A percentile compares a stretch with the other conserved stretches of the same genome.
Conservation (phyloP, 2,888 invertebrate species). For the Chrysomela aeneicollis region DNA sequence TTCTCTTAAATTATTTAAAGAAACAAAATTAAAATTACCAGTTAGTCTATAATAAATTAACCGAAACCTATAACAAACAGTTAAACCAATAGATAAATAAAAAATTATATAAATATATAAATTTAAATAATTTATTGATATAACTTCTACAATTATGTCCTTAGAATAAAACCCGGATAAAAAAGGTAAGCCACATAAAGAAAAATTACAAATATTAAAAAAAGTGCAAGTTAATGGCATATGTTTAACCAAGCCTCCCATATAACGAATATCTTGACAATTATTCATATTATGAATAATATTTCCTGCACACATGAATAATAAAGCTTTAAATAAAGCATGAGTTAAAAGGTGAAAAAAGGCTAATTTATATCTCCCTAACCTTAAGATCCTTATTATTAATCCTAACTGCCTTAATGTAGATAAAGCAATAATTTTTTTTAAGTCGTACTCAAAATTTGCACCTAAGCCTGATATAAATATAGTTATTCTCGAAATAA, state of each 20-base stretch:
- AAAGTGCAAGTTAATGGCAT: slow-evolving; percentile 66
- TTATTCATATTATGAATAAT: slow-evolving; percentile 72
- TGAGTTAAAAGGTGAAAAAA: slow-evolving; percentile 78
- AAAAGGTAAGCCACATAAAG: slow-evolving; percentile 62
- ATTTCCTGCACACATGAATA: slow-evolving; percentile 76
- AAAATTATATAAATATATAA: slow-evolving; percentile 65
- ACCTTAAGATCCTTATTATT: slow-evolving; percentile 67
- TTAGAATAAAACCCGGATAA: slow-evolving; percentile 68
- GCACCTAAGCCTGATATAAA: slow-evolving; percentile 61
- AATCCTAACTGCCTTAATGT: slow-evolving; percentile 77
- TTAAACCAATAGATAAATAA: slow-evolving; percentile 68
- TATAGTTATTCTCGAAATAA: slow-evolving; percentile 17
- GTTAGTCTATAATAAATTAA: slow-evolving; percentile 66
- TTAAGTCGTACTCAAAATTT: slow-evolving; percentile 74
- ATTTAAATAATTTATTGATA: slow-evolving; percentile 65
- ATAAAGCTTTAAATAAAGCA: slow-evolving; percentile 79
- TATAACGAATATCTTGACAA: slow-evolving; percentile 74
- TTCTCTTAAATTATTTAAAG: slow-evolving; percentile 64
- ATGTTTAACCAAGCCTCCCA: slow-evolving; percentile 63
- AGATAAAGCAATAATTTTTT: slow-evolving; percentile 80
- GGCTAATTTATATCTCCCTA: slow-evolving; percentile 64
- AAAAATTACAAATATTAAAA: slow-evolving; percentile 56
- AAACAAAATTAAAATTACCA: slow-evolving; percentile 63
- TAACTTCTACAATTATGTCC: slow-evolving; percentile 69
- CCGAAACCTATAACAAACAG: slow-evolving; percentile 54